phyloP scores from a whole-genome alignment of 1,140 invertebrate genomes.

The Bombus consobrinus region DNA sequence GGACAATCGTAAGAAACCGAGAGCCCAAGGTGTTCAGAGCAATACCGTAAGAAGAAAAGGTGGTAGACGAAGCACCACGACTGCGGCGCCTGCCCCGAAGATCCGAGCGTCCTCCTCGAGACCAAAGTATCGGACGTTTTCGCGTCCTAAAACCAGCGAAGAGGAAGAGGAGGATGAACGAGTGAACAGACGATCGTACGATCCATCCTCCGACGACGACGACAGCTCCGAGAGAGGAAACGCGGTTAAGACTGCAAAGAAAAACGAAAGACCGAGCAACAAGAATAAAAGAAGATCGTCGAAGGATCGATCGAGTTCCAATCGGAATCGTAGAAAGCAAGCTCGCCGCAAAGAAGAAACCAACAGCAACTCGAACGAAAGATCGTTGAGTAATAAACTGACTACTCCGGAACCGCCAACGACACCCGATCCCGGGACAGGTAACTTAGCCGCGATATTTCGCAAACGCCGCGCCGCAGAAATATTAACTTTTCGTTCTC shows the following conservation, averaged over 20 bases:
- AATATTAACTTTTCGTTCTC: not conserved
- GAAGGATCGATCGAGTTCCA: conserved; percentile 50
- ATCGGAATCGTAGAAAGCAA: conserved; percentile 64
- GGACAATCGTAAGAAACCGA: conserved; percentile 59
- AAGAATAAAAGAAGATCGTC: conserved; percentile 15
- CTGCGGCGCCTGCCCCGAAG: conserved; percentile 54
- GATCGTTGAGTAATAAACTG: conserved; percentile 74
- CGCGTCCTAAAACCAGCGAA: conserved; percentile 35
- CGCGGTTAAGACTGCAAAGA: conserved; percentile 52
- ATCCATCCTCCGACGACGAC: conserved; percentile 59
- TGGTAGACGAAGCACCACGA: conserved; percentile 63
- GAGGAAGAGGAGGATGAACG: conserved; percentile 47
- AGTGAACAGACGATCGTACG: conserved; percentile 55
- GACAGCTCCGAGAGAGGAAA: conserved; percentile 68
- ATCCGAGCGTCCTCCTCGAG: conserved; percentile 62
- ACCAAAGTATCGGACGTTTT: conserved; percentile 58
- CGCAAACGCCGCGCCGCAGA: too few relatives aligned
- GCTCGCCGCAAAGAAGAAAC: conserved; percentile 26
- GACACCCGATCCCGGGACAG: conserved; percentile 93
- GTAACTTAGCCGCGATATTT: conserved; percentile 79
- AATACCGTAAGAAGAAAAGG: conserved; percentile 61
- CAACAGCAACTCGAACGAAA: conserved; percentile 30
- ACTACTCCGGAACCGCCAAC: conserved; percentile 94
- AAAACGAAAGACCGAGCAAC: conserved; percentile 6
- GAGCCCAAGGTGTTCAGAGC: conserved; percentile 41